These are phyloP conservation scores for Tympanuchus pallidicinctus DNA, from an alignment of 2,113 vertebrate genomes.

Conservation along the genomic window DNA sequence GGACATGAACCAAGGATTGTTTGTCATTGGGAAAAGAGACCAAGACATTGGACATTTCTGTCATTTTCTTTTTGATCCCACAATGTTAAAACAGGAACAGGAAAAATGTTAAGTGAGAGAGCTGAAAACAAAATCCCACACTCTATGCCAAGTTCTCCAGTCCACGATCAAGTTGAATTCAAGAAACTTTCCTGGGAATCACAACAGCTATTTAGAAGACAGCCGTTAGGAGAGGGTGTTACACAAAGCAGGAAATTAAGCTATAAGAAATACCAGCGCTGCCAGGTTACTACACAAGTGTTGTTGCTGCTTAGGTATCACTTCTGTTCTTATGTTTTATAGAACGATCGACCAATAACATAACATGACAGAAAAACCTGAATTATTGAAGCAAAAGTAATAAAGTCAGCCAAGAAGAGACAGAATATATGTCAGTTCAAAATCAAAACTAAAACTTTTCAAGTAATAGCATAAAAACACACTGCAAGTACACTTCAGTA, in stretches of 20 bases:
- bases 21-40: background rate
- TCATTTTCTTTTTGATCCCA: background rate
- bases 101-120: background rate
- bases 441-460: constrained; percentile 14
- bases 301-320: background rate
- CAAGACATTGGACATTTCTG: background rate
- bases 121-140: background rate
- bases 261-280: background rate
- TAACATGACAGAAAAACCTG: background rate
- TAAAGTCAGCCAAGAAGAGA: background rate
- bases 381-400: constrained; percentile 27
- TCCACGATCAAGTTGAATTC: background rate
- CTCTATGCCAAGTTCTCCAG: background rate
- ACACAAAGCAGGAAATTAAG: background rate
- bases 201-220: background rate
- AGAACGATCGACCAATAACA: background rate
- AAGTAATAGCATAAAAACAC: background rate
- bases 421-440: background rate
- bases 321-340: background rate
- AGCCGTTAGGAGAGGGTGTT: background rate
- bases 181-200: background rate
- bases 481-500: background rate
- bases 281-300: background rate
- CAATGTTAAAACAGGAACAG: background rate
- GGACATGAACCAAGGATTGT: background rate